phyloP scores from a whole-genome alignment of 1,140 invertebrate genomes.

The Telenomus remus region DNA sequence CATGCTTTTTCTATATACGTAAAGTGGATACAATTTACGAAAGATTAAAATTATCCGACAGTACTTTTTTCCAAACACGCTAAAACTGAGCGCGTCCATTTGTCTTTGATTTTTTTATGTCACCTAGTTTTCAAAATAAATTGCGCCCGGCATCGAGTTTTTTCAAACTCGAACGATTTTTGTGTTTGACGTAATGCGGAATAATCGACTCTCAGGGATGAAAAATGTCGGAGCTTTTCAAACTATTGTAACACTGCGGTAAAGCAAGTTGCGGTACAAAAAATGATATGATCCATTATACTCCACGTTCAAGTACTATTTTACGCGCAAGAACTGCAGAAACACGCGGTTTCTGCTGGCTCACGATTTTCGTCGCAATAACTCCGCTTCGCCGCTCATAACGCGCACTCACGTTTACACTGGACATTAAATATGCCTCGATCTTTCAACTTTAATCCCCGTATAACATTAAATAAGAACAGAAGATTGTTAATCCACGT shows the following conservation, averaged over 20 bases:
- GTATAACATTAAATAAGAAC: slow-evolving; percentile 60
- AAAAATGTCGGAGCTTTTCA: slow-evolving; percentile 39
- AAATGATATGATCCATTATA: slow-evolving; percentile 42
- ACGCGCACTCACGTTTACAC: slow-evolving; percentile 3
- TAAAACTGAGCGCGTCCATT: too few species aligned
- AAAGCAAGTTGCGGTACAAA: slow-evolving; percentile 13
- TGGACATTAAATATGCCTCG: slow-evolving; percentile 26
- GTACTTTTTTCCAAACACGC: too few species aligned
- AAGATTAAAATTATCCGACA: too few species aligned
- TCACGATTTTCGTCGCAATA: slow-evolving; percentile 27
- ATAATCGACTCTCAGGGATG: slow-evolving; percentile 23
- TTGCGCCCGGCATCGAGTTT: slow-evolving; percentile 3
- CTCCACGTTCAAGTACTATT: slow-evolving; percentile 29
- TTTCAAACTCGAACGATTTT: slow-evolving; percentile 4
- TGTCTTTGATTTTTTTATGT: background rate
- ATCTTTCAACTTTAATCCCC: slow-evolving; percentile 55
- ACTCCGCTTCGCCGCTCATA: too few species aligned
- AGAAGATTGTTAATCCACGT: slow-evolving; percentile 46
- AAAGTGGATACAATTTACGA: too few species aligned
- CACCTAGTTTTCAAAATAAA: background rate
- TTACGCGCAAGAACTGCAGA: slow-evolving; percentile 16
- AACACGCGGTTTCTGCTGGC: slow-evolving; percentile 25
- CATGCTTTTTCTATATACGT: background rate
- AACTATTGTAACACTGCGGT: slow-evolving; percentile 38
- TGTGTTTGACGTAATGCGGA: slow-evolving; percentile 19